Conservation (phyloP, 2,888 invertebrate genomes). For the Parnassius mnemosyne region DNA sequence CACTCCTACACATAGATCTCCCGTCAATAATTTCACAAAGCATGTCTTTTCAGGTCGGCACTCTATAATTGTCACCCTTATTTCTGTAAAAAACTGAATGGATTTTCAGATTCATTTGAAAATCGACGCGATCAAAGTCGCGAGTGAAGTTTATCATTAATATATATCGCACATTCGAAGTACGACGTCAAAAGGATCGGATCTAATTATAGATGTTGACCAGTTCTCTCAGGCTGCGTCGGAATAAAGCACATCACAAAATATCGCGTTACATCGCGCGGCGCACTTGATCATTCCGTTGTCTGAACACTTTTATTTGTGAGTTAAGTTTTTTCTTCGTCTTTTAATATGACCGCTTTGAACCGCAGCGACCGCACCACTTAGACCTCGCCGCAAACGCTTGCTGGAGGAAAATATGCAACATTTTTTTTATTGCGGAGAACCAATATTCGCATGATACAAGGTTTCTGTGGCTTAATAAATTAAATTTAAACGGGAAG, state of each 20-base stretch:
- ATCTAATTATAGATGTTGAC: constrained; percentile 62
- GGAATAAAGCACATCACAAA: constrained; percentile 60
- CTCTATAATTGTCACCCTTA: too few relatives aligned
- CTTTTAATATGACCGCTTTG: constrained; percentile 64
- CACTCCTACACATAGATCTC: too few relatives aligned
- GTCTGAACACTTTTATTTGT: constrained; percentile 67
- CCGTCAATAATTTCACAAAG: too few relatives aligned
- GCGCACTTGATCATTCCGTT: constrained; percentile 75
- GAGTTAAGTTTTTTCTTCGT: constrained; percentile 38
- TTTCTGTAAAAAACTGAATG: too few relatives aligned
- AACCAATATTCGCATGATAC: constrained; percentile 1
- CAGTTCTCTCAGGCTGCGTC: constrained; percentile 38
- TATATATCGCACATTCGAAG: constrained; percentile 30
- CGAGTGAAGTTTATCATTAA: constrained; percentile 22
- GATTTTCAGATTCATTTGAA: not conserved
- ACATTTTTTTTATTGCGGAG: constrained; percentile 4
- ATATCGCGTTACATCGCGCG: constrained; percentile 73
- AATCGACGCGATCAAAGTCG: constrained; percentile 29
- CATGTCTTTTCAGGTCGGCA: too few relatives aligned
- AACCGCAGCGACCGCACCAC: constrained; percentile 63
- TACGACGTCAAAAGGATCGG: constrained; percentile 42
- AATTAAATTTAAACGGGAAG: not conserved
- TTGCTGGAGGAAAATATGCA: constrained; percentile 16
- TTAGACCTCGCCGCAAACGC: constrained; percentile 54
- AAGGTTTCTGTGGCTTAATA: not conserved